phyloP scores from a whole-genome alignment of 2,888 invertebrate species.

The Dysmachus trigonus region DNA sequence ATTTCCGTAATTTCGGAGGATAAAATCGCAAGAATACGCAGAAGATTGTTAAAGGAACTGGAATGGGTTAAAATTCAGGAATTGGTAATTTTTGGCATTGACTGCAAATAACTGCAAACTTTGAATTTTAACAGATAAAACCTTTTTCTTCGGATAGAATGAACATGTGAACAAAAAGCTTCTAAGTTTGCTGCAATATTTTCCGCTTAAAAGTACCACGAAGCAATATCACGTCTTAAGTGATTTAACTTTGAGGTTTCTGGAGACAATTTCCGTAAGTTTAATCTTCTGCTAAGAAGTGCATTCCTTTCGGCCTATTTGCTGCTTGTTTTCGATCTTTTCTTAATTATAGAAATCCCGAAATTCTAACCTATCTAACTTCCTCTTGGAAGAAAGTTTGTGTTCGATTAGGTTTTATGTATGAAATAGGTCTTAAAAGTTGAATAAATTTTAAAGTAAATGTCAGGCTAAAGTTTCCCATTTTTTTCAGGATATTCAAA shows the following conservation, averaged over 20 bases:
- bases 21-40: neutral
- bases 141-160: neutral
- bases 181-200: neutral
- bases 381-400: too few relatives aligned
- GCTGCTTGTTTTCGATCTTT: too few relatives aligned
- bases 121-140: neutral
- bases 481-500: neutral
- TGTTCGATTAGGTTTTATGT: too few relatives aligned
- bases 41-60: neutral
- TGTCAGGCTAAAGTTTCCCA: too few relatives aligned
- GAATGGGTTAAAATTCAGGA: neutral
- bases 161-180: neutral
- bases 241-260: neutral
- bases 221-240: neutral
- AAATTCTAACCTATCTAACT: too few relatives aligned
- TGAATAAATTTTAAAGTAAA: neutral
- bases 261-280: slow-evolving; percentile 5
- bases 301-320: too few relatives aligned
- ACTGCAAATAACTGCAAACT: neutral
- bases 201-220: neutral
- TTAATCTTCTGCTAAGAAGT: neutral
- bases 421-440: neutral
- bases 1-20: neutral
- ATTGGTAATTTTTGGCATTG: neutral
- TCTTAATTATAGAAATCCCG: too few relatives aligned